Percentiles rank a stretch among this genome's conserved stretches.
phyloP scores from a whole-genome alignment of 2,113 vertebrate genomes.

The Campylorhamphus procurvoides region DNA sequence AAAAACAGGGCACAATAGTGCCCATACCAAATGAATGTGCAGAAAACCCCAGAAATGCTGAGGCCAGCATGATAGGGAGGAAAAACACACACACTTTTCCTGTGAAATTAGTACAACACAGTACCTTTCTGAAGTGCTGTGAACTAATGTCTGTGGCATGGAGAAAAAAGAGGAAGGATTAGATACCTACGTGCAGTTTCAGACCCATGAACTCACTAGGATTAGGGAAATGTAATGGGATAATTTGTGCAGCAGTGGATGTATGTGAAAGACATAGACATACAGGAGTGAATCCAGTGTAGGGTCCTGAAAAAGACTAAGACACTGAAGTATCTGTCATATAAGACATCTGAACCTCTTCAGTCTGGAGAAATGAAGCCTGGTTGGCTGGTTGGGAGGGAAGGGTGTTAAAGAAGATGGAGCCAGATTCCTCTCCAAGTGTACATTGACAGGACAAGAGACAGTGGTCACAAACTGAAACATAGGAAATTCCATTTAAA shows the following conservation, averaged over 20 bases:
- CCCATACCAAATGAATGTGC: background rate
- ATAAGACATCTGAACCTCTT: background rate
- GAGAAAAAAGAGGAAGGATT: background rate
- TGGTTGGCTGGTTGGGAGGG: background rate
- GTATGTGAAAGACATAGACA: background rate
- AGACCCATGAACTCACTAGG: background rate
- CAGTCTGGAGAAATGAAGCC: background rate
- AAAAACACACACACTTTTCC: background rate
- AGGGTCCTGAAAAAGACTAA: background rate
- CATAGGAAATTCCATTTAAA: background rate
- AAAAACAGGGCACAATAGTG: accelerated
- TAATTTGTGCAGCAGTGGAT: background rate
- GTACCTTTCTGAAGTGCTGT: background rate
- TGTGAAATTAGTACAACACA: background rate
- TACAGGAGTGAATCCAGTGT: background rate
- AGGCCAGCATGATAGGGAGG: background rate
- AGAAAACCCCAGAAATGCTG: background rate
- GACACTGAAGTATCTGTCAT: background rate
- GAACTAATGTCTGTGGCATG: background rate
- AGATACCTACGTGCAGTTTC: accelerated
- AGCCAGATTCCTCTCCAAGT: background rate
- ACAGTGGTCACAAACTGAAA: background rate
- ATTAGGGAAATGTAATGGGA: background rate
- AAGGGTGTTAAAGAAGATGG: background rate
- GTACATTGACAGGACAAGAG: background rate